These are phyloP conservation scores for Harpalus rufipes DNA, from an alignment of 2,888 invertebrate species.

Conservation along the genomic window DNA sequence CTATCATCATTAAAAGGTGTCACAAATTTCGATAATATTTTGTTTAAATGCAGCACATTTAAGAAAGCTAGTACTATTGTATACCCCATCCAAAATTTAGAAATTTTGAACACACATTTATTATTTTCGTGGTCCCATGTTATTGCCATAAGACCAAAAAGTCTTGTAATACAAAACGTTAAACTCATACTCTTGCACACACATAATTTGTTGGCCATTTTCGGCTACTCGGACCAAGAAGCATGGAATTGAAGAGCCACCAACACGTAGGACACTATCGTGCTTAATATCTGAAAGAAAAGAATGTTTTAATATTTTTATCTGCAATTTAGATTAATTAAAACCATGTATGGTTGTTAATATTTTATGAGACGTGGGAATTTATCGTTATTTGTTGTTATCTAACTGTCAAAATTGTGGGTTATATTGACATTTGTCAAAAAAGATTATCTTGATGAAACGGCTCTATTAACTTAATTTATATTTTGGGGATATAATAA, in stretches of 20 bases:
- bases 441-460: neutral
- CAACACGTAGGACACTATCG: conserved; percentile 72
- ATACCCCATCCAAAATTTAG: conserved; percentile 72
- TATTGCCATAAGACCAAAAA: conserved; percentile 74
- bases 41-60: conserved; percentile 70
- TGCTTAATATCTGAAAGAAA: conserved; percentile 71
- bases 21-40: conserved; percentile 22
- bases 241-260: conserved; percentile 73
- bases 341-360: conserved; percentile 15
- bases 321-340: conserved; percentile 41
- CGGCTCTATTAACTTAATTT: conserved; percentile 6
- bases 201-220: conserved; percentile 69
- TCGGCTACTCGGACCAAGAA: conserved; percentile 67
- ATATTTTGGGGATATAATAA: neutral
- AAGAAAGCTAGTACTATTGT: conserved; percentile 70
- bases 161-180: conserved; percentile 70
- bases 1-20: conserved; percentile 31
- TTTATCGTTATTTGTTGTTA: neutral
- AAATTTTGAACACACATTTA: conserved; percentile 72
- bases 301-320: conserved; percentile 35
- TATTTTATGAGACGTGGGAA: conserved; percentile 13
- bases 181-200: conserved; percentile 73
- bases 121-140: conserved; percentile 72
- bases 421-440: conserved; percentile 20
- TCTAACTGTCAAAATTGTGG: conserved; percentile 19